phyloP scores from a whole-genome alignment of 2,113 vertebrate species.

The Rhinichthys klamathensis region DNA sequence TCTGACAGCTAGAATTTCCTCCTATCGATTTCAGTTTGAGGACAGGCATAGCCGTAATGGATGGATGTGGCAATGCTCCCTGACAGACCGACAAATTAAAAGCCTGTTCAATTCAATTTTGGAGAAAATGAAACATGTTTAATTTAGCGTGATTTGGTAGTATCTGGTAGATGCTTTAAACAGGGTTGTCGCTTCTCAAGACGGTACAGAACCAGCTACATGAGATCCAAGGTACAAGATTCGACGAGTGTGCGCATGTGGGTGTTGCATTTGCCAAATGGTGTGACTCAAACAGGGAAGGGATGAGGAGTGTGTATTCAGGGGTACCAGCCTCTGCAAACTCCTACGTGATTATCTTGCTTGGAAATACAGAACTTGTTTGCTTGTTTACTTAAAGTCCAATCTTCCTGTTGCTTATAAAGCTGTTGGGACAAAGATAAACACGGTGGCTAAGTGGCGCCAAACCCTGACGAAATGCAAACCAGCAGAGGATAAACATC shows the following conservation, averaged over 20 bases:
- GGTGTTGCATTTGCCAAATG: background rate
- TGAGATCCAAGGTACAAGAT: conserved; percentile 33
- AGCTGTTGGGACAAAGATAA: conserved; percentile 37
- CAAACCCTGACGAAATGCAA: conserved; percentile 13
- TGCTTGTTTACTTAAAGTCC: conserved; percentile 13
- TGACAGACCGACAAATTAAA: conserved; percentile 47
- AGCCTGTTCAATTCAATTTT: conserved; percentile 32
- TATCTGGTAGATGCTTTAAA: conserved; percentile 1
- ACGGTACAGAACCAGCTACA: conserved; percentile 24
- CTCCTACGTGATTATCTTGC: conserved; percentile 28
- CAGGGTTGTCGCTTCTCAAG: background rate
- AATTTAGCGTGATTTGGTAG: conserved; percentile 23
- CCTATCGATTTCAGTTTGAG: conserved; percentile 44
- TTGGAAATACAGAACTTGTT: conserved; percentile 1
- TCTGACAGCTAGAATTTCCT: conserved; percentile 38
- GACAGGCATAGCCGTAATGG: conserved; percentile 31
- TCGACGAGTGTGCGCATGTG: conserved; percentile 3
- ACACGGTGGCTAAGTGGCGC: background rate
- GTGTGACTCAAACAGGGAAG: conserved; percentile 32
- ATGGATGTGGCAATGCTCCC: conserved; percentile 29
- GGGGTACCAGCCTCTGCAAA: conserved; percentile 16
- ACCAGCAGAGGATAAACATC: conserved; percentile 34
- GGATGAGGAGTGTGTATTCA: conserved; percentile 14
- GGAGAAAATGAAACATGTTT: conserved; percentile 32
- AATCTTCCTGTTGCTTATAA: conserved; percentile 25